phyloP scores from a whole-genome alignment of 1,140 invertebrate species.

The Gonioctena quinquepunctata region DNA sequence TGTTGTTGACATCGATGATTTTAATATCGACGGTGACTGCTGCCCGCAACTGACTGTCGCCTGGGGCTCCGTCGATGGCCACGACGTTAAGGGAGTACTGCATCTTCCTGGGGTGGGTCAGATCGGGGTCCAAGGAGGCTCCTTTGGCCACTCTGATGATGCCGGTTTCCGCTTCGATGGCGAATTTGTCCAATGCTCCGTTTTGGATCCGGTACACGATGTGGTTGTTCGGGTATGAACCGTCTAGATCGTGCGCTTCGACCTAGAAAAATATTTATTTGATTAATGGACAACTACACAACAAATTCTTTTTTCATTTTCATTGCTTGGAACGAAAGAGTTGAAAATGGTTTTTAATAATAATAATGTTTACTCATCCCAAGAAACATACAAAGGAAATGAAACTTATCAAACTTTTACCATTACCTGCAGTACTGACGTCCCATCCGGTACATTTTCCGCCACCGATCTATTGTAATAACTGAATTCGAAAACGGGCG shows the following conservation, averaged over 20 bases:
- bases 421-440: constrained; percentile 74
- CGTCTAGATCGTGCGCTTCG: constrained; percentile 80
- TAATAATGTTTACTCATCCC: too few species aligned
- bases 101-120: constrained; percentile 74
- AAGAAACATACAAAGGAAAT: too few species aligned
- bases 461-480: constrained; percentile 78
- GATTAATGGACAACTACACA: too few species aligned
- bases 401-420: too few species aligned
- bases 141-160: constrained; percentile 83
- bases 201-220: constrained; percentile 85
- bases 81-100: constrained; percentile 71
- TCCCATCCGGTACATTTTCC: constrained; percentile 81
- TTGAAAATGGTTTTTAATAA: too few species aligned
- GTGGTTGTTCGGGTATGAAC: constrained; percentile 83
- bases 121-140: constrained; percentile 86
- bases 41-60: constrained; percentile 72
- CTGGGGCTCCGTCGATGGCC: constrained; percentile 86
- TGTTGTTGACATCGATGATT: constrained; percentile 91
- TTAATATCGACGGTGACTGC: constrained; percentile 79
- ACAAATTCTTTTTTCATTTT: too few species aligned
- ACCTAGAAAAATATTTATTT: too few species aligned
- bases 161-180: constrained; percentile 81
- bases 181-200: constrained; percentile 90
- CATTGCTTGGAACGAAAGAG: too few species aligned
- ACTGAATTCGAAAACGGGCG: constrained; percentile 76